Percentiles rank a stretch among this genome's conserved stretches.
phyloP scores from a whole-genome alignment of 2,113 vertebrate genomes.

The Alosa alosa region DNA sequence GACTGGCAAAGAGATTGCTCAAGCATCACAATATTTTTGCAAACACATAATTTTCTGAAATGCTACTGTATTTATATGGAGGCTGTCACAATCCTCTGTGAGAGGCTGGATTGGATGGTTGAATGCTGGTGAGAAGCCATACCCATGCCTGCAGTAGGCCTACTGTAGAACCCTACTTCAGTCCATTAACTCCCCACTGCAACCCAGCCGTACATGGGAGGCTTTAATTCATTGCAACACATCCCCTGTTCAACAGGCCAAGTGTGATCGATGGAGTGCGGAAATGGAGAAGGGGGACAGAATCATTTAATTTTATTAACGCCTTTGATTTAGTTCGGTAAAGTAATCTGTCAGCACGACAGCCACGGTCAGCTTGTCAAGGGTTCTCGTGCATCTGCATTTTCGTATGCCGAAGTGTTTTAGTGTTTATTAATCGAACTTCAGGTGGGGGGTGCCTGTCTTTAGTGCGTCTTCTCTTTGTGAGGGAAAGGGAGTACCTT shows the following conservation, averaged over 20 bases:
- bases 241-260: not conserved
- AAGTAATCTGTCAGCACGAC: not conserved
- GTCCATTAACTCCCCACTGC: not conserved
- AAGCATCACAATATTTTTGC: no score
- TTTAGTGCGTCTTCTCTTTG: no score
- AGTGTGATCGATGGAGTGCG: conserved; percentile 6
- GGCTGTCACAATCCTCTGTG: not conserved
- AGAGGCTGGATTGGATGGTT: not conserved
- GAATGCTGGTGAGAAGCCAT: not conserved
- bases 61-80: not conserved
- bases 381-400: not conserved
- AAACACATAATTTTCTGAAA: not conserved
- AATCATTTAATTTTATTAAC: conserved; percentile 17
- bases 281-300: conserved; percentile 12
- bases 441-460: not conserved
- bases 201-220: not conserved
- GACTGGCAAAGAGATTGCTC: no score
- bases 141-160: not conserved
- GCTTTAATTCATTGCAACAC: conserved; percentile 10
- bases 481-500: not conserved
- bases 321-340: not conserved
- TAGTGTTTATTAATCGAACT: conserved; percentile 7
- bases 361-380: not conserved
- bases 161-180: not conserved
- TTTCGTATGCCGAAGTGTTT: not conserved